These are phyloP conservation scores for Phymanthus crucifer DNA, from an alignment of 92 coral and sea anemone species.

Conservation along the genomic window DNA sequence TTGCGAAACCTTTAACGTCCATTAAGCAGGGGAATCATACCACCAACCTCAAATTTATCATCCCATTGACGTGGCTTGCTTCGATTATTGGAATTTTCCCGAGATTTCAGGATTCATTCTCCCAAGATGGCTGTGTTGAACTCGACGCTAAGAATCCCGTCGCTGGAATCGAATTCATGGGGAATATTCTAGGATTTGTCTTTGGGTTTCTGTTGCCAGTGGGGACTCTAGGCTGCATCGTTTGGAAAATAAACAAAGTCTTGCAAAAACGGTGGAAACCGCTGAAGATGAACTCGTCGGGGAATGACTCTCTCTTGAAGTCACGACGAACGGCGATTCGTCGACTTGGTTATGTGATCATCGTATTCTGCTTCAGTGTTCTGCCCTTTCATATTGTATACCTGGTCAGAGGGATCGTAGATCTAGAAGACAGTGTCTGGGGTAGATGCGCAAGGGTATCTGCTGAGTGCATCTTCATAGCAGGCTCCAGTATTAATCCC, in stretches of 20 bases:
- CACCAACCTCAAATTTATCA: background rate
- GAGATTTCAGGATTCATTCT: slow-evolving; percentile 13
- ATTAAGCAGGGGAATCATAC: background rate
- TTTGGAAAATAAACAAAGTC: background rate
- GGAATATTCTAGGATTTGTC: background rate
- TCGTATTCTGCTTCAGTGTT: slow-evolving; percentile 18
- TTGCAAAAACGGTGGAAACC: background rate
- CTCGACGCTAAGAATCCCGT: background rate
- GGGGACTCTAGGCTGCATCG: background rate
- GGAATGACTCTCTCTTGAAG: background rate
- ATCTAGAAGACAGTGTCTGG: background rate
- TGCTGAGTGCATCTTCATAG: slow-evolving; percentile 5
- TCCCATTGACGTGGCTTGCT: slow-evolving; percentile 25
- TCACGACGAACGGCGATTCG: background rate
- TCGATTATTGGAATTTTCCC: background rate
- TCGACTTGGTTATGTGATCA: slow-evolving; percentile 22
- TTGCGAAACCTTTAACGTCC: slow-evolving; percentile 9
- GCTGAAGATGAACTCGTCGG: background rate
- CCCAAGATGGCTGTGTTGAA: background rate
- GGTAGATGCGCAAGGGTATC: background rate
- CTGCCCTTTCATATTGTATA: slow-evolving; percentile 12
- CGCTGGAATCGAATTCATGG: slow-evolving; percentile 8
- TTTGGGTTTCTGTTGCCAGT: slow-evolving; percentile 17
- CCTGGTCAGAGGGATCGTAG: background rate
- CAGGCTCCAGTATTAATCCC: slow-evolving; percentile 37